Conservation (phyloP, 53 echinoderm and acorn worm genomes). For the Paracentrotus lividus region DNA sequence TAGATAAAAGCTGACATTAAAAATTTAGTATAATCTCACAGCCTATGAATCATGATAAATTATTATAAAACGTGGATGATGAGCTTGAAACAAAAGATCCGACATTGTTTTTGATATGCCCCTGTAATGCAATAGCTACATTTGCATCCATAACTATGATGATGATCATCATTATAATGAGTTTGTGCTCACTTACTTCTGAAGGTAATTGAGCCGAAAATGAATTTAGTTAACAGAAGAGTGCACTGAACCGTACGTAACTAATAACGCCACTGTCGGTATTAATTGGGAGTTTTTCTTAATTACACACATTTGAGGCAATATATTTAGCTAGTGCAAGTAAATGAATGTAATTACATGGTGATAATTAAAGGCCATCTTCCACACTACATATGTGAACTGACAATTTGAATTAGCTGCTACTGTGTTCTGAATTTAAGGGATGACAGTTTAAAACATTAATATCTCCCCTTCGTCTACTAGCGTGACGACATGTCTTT, state of each 20-base stretch:
- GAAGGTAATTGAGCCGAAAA: slow-evolving; percentile 43
- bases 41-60: neutral
- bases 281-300: slow-evolving; percentile 33
- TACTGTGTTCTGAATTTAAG: neutral
- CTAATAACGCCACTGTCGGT: neutral
- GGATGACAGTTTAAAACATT: slow-evolving; percentile 46
- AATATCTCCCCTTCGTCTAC: neutral
- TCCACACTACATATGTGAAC: slow-evolving; percentile 22
- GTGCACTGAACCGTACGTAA: slow-evolving; percentile 29
- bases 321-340: slow-evolving; percentile 34
- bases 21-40: neutral
- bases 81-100: neutral
- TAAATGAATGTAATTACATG: slow-evolving; percentile 41
- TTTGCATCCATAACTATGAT: slow-evolving; percentile 6
- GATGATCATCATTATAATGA: slow-evolving; percentile 33
- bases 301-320: slow-evolving; percentile 37
- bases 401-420: slow-evolving; percentile 22
- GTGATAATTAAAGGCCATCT: slow-evolving; percentile 23
- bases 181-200: neutral
- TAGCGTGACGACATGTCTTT: neutral
- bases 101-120: neutral
- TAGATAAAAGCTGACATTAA: neutral
- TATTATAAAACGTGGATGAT: neutral
- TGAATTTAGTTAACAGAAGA: slow-evolving; percentile 37
- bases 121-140: neutral